Base-by-base conservation (phyloP, 2,888 invertebrate genomes). In the Thymelicus acteon region DNA sequence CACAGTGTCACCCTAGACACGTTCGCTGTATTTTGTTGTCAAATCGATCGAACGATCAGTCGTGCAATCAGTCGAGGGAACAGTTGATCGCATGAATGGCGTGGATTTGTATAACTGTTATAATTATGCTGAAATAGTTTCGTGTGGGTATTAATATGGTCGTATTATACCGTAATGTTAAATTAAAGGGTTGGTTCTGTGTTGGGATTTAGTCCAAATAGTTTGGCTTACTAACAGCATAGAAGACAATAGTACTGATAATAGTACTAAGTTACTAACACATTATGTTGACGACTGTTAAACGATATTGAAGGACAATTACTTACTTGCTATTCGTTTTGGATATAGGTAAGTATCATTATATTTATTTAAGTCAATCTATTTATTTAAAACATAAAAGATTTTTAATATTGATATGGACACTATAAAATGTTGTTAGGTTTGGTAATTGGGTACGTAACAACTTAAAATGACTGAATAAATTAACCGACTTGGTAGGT, bases 1-100 rank as follows among this genome's bases (percentile, higher is more conserved):
- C 92, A 91, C 85, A 84, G 84, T 86, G 86, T 81, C 84, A 81
- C 83, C 80, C 81, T 77, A 79, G 80, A 79, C 82, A 78, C 79
- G 80, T 82, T 79, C 74, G 79, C 77, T 75, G 74, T 76, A 74
- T 78, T 57, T 60, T 69, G 64, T 60, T 69, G 64, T 77, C 76
- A 75, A 76, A 85, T 84, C 79, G 77, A 85, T 88, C 80, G 73
- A 74, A 47, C 79, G 81, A 88, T 80, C 60, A 65, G 82, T 86
- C 78, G 77, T 44, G n/a, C 75, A 78, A 63, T 57, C 24, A 40
- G 31, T 37, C 44, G 19, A 47, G 13, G 5, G 40, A 39, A 13
- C 40, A 31, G 39, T 7, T 0, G 12, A 47, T 40, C 13, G 31
- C 19, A 31, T 54, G 15, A 13, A 12, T 44, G 19, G 8, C 8